Base-by-base conservation (phyloP, 2,113 vertebrate species). In the Seriola aureovittata region DNA sequence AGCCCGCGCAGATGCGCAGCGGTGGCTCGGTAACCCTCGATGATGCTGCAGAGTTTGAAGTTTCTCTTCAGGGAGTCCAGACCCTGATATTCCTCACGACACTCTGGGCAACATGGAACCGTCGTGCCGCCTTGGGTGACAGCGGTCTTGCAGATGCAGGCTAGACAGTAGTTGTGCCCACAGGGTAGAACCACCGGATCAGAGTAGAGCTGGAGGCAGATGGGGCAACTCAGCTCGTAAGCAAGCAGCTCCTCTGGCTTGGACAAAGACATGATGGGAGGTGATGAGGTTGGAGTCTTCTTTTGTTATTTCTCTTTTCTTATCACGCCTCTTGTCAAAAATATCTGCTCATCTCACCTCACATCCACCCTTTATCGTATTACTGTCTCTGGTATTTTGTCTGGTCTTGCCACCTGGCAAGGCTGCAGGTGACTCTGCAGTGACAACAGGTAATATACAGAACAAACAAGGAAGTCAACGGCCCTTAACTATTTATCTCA, bases 141-240 rank as follows among this genome's bases (percentile, higher is more conserved):
- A 0, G 44, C 34, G 8, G 78, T 78, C 50, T 81, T 78, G 67
- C 1, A 4, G 76, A 96, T 93, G 8, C 95, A 96, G 25, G 16
- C 64, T n/a, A 42, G 70, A 8, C 95, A 96, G 89, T 94, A 95
- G 90, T 91, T 96, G 91, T 96, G 95, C 7, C 94, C 93, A 25
- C 95, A 95, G 11, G 94, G 94, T 42, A 96, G 92, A 32, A 85
- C 78, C 63, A 95, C 85, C 0, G 95, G 94, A 21, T 95, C 82
- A 0, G 44, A 71, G 82, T 75, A 96, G 25, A 96, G 84, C 72
- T 95, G 93, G 0, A 95, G 86, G 81, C 95, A 96, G 76, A 96
- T 94, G 0, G 94, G 87, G 52, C 95, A 95, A 83, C 90, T 95
- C 70, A 95, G 89, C 80, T 95, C 94, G 3, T 71, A 29, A 34